phyloP scores from a whole-genome alignment of 2,113 vertebrate genomes.

The Nothoprocta perdicaria region DNA sequence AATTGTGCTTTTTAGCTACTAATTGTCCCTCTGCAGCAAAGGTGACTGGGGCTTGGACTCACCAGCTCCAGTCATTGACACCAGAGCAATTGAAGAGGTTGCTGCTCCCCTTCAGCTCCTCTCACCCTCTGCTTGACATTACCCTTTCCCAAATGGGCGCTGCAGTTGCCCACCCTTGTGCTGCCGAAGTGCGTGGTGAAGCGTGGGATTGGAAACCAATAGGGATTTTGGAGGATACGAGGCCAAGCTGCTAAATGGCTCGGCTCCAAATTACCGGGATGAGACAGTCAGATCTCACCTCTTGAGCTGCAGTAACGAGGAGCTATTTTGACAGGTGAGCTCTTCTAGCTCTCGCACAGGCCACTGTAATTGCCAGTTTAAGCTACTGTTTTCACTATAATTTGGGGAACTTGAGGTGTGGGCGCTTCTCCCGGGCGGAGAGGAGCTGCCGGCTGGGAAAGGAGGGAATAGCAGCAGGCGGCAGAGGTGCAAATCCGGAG shows the following conservation, averaged over 20 bases:
- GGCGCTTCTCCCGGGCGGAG: background rate
- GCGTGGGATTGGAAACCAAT: rapidly evolving
- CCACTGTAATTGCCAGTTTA: background rate
- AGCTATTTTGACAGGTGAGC: background rate
- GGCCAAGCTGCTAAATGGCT: background rate
- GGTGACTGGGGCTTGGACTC: constrained; percentile 1
- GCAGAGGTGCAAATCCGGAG: background rate
- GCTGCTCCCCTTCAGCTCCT: background rate
- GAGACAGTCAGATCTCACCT: constrained; percentile 2
- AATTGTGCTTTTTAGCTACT: constrained; percentile 16
- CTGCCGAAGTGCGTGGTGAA: background rate
- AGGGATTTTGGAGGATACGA: rapidly evolving
- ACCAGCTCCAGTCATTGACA: constrained; percentile 16
- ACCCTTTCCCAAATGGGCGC: background rate
- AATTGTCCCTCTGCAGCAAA: background rate
- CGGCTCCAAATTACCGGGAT: background rate
- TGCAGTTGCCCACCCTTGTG: background rate
- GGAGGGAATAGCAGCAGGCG: background rate
- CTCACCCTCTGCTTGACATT: constrained; percentile 4
- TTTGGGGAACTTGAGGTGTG: background rate
- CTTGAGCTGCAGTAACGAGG: background rate
- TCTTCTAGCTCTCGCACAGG: background rate
- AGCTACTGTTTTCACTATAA: background rate
- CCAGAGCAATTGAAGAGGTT: background rate
- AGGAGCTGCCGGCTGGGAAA: background rate